Evolutionary conservation across 2,888 invertebrate species (phyloP).

Genomic region (Drosophila algonquin): DNA sequence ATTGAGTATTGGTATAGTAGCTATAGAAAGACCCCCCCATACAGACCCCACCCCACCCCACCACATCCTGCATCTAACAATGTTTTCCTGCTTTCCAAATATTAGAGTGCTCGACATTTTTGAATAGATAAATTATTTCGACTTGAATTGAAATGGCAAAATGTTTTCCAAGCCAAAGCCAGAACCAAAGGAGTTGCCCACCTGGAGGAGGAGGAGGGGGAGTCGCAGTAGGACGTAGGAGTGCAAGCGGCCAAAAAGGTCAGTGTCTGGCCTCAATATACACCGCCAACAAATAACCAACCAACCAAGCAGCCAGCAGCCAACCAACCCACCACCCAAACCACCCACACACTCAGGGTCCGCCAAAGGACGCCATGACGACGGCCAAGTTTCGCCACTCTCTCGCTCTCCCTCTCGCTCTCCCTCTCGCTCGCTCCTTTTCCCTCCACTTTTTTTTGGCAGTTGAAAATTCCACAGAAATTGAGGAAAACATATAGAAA

Average conservation of each 20-base stretch:
- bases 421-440: conserved; percentile 4
- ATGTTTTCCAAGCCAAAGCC: conserved; percentile 18
- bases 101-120: not conserved
- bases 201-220: not conserved
- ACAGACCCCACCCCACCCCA: too few species aligned
- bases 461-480: conserved; percentile 58
- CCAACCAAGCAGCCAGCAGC: not conserved
- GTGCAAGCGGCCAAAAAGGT: conserved; percentile 56
- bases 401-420: conserved; percentile 12
- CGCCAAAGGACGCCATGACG: conserved; percentile 51
- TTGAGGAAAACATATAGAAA: conserved; percentile 36
- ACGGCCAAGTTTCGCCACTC: conserved; percentile 49
- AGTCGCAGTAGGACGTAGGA: not conserved
- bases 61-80: too few species aligned
- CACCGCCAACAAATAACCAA: conserved; percentile 3
- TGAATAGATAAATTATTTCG: conserved; percentile 36
- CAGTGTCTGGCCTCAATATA: conserved; percentile 54
- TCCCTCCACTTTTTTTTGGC: conserved; percentile 12
- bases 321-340: conserved; percentile 2
- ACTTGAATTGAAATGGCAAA: conserved; percentile 49
- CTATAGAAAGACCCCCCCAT: too few species aligned
- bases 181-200: not conserved
- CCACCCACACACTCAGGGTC: not conserved
- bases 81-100: too few species aligned
- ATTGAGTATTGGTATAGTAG: too few species aligned